phyloP scores from a whole-genome alignment of 2,888 invertebrate species.

The Sphinx pinastri region DNA sequence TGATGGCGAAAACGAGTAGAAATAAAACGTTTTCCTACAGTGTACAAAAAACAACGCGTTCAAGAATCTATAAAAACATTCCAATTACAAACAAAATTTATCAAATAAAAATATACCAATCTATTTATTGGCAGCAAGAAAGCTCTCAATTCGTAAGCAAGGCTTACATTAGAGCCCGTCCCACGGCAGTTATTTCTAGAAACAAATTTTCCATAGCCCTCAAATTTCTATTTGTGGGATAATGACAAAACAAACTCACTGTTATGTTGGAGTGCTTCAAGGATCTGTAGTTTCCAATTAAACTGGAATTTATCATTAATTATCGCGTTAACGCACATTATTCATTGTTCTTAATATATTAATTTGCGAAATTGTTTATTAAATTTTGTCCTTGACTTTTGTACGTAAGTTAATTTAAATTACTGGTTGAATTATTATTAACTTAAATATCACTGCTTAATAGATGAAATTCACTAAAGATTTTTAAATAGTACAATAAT shows the following conservation, averaged over 20 bases:
- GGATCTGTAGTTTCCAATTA: conserved; percentile 8
- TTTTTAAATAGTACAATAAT: too few species aligned
- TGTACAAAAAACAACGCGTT: too few species aligned
- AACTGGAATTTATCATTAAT: not conserved
- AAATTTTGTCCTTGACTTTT: not conserved
- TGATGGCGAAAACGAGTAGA: too few species aligned
- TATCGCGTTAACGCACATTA: not conserved
- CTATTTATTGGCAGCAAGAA: not conserved
- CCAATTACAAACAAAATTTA: not conserved
- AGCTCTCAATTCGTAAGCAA: conserved; percentile 2
- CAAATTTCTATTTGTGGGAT: conserved; percentile 15
- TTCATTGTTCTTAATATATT: not conserved
- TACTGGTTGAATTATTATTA: too few species aligned
- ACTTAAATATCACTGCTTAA: too few species aligned
- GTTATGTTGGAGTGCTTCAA: conserved; percentile 6
- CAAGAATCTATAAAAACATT: not conserved
- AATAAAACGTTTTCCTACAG: too few species aligned
- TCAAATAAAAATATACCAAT: not conserved
- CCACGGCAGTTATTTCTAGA: not conserved
- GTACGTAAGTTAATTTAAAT: not conserved
- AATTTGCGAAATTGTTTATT: not conserved
- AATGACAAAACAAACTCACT: not conserved
- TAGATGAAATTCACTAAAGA: too few species aligned
- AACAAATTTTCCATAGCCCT: conserved; percentile 2
- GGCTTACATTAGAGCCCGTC: not conserved